Evolutionary conservation across 2,113 vertebrate genomes (phyloP).

Genomic region (Conger conger): DNA sequence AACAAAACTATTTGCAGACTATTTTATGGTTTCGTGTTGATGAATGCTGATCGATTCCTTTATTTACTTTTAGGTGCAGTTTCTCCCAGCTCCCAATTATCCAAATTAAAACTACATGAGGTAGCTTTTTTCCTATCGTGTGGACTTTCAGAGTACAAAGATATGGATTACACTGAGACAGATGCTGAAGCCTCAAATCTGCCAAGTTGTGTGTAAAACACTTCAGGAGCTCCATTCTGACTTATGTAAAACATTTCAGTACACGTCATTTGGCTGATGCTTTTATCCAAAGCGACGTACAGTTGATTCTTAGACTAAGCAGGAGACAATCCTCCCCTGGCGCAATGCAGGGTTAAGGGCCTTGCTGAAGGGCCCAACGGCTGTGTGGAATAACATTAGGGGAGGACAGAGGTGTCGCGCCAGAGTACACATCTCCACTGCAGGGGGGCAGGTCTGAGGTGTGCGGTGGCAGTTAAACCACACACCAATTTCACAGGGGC

Average conservation of each 20-base stretch:
- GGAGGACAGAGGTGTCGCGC: background rate
- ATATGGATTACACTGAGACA: constrained; percentile 12
- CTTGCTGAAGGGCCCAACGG: too few species aligned
- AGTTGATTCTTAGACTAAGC: too few species aligned
- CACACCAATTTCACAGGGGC: constrained; percentile 16
- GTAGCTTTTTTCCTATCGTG: constrained; percentile 13
- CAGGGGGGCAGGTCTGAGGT: constrained; percentile 16
- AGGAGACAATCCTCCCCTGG: too few species aligned
- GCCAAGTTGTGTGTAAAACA: constrained; percentile 25
- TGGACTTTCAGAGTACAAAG: constrained; percentile 14
- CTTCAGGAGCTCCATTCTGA: constrained; percentile 46
- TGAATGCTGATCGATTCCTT: constrained; percentile 26
- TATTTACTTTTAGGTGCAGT: constrained; percentile 24
- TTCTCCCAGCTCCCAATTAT: constrained; percentile 16
- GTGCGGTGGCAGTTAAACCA: constrained; percentile 6
- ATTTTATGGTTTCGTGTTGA: constrained; percentile 25
- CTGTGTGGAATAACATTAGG: too few species aligned
- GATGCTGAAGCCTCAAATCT: constrained; percentile 29
- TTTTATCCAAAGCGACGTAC: too few species aligned
- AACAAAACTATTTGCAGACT: constrained; percentile 22
- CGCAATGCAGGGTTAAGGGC: constrained; percentile 52
- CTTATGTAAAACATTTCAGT: too few species aligned
- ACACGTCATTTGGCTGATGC: too few species aligned
- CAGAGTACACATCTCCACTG: constrained; percentile 40
- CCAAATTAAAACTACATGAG: constrained; percentile 24